phyloP scores from a whole-genome alignment of 1,140 invertebrate species.

The Hermatobates lingyangjiaoensis region DNA sequence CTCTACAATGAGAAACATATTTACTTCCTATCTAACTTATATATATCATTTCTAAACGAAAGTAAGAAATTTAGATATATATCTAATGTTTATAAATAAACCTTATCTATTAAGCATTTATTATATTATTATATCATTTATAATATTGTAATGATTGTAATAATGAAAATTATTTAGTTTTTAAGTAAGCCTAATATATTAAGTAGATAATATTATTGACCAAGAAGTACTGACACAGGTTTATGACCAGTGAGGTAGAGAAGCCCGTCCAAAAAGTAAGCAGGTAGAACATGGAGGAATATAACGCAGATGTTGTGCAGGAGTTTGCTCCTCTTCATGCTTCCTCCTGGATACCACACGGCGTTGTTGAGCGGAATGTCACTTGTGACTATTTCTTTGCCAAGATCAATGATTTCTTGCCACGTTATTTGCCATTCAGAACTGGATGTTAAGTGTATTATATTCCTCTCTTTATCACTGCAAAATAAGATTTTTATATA shows the following conservation, averaged over 20 bases:
- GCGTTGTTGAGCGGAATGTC: conserved; percentile 55
- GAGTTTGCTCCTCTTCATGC: conserved; percentile 60
- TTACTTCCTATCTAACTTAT: no score
- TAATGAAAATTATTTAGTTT: no score
- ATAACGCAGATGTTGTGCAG: conserved; percentile 59
- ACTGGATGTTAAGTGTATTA: conserved; percentile 24
- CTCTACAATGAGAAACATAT: no score
- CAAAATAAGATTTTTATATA: conserved; percentile 8
- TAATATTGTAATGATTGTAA: no score
- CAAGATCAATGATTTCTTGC: conserved; percentile 66
- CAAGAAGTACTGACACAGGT: conserved; percentile 61
- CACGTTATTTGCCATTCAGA: conserved; percentile 48
- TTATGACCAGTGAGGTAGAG: conserved; percentile 58
- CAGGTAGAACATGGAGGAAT: conserved; percentile 69
- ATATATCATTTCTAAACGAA: no score
- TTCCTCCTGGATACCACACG: conserved; percentile 75
- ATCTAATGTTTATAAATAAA: no score
- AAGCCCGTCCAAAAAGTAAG: conserved; percentile 55
- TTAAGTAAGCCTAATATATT: no score
- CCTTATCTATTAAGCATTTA: no score
- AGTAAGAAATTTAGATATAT: no score
- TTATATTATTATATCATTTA: no score
- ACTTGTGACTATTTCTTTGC: conserved; percentile 49
- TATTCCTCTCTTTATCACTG: conserved; percentile 15
- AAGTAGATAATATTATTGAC: no score